Percentiles rank a stretch among this genome's conserved stretches.
Evolutionary conservation across 2,888 invertebrate species (phyloP).

Genomic region (Pollenia griseotomentosa): DNA sequence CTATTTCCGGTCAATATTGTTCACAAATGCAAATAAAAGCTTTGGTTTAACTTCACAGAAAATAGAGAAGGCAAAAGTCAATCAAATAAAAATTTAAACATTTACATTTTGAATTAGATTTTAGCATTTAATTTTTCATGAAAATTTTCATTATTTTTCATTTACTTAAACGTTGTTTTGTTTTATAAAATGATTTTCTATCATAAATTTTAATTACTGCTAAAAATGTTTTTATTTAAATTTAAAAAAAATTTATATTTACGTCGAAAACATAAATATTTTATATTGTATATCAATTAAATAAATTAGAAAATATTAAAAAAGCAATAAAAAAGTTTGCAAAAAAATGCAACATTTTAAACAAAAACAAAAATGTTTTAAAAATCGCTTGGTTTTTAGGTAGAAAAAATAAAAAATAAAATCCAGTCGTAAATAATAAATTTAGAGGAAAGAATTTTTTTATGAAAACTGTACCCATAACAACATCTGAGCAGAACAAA

Average conservation of each 20-base stretch:
- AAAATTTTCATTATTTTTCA: neutral
- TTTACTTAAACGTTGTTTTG: neutral
- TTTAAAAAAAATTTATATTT: neutral
- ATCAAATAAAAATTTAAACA: conserved; percentile 14
- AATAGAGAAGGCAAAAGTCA: conserved; percentile 34
- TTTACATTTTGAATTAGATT: neutral
- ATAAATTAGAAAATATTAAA: conserved; percentile 34
- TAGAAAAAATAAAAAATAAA: neutral
- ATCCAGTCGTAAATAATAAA: neutral
- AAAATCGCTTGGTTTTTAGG: neutral
- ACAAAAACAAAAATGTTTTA: neutral
- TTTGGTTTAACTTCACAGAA: neutral
- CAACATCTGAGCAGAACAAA: conserved; percentile 2
- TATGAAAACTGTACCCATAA: conserved; percentile 45
- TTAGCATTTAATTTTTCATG: neutral
- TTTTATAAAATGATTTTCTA: neutral
- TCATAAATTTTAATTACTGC: conserved; percentile 20
- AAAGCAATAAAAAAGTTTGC: neutral
- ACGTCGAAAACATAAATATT: conserved; percentile 22
- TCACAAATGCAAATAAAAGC: neutral
- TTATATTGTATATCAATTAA: conserved; percentile 28
- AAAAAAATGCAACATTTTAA: neutral
- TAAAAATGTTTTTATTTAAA: conserved; percentile 21
- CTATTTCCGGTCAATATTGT: conserved; percentile 39
- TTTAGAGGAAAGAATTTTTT: neutral